Evolutionary conservation across 2,113 vertebrate genomes (phyloP).

Genomic region (Ellobius talpinus): DNA sequence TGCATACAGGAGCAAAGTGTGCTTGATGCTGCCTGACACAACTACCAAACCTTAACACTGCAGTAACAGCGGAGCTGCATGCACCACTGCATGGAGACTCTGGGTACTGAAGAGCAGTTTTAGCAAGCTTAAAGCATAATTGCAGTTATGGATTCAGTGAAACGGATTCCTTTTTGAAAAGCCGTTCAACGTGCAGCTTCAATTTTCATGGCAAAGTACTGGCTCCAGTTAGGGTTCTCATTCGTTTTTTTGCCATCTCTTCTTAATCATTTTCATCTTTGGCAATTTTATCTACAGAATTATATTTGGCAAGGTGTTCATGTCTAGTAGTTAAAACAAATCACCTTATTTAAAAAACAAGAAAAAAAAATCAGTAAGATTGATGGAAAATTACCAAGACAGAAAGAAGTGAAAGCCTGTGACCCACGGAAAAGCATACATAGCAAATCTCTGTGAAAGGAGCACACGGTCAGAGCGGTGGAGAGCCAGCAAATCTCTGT

Average conservation of each 20-base stretch:
- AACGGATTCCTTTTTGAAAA: slow-evolving; percentile 66
- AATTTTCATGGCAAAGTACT: slow-evolving; percentile 52
- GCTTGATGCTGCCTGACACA: background rate
- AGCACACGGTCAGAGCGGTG: too few species aligned
- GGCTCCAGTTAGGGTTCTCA: slow-evolving; percentile 57
- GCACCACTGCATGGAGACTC: background rate
- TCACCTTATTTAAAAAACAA: slow-evolving; percentile 18
- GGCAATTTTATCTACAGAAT: slow-evolving; percentile 51
- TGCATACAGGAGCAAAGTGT: slow-evolving; percentile 1
- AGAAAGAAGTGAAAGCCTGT: slow-evolving; percentile 7
- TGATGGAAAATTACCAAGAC: slow-evolving; percentile 44
- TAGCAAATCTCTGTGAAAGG: too few species aligned
- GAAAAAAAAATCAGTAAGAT: slow-evolving; percentile 26
- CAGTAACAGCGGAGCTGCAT: slow-evolving; percentile 30
- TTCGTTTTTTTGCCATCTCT: slow-evolving; percentile 52
- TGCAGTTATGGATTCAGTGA: slow-evolving; percentile 65
- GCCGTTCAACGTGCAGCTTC: slow-evolving; percentile 31
- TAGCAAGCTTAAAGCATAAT: slow-evolving; percentile 68
- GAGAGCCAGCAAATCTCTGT: too few species aligned
- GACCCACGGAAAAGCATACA: background rate
- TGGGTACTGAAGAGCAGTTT: slow-evolving; percentile 12
- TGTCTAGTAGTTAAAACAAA: slow-evolving; percentile 50
- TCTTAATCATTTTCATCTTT: slow-evolving; percentile 41
- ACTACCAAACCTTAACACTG: slow-evolving; percentile 28
- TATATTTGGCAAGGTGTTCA: slow-evolving; percentile 26